Evolutionary conservation across 2,797 vertebrate genomes (phyloP), one percentile per base, ranked within the genome.

Genomic region (Chromis chromis): DNA sequence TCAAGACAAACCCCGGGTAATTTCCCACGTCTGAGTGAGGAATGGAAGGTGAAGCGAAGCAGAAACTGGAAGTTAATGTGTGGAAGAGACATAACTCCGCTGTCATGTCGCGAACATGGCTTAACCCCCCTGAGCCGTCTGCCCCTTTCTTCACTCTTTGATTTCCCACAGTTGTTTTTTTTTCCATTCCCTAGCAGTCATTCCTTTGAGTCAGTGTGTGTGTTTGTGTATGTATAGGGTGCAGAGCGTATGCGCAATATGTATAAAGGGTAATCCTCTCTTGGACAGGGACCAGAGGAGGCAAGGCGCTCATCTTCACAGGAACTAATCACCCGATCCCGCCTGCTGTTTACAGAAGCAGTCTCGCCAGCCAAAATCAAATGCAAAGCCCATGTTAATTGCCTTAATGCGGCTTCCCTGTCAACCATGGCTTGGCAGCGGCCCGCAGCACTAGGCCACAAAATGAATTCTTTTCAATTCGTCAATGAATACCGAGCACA

Each of bases 371-470:
- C 85, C 78, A 79, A 88, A 93, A 88, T 92, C 86, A 89, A 92
- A 92, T 87, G 88, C 87, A 91, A 93, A 93, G 85, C 83, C 78
- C 69, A 78, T 86, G 84, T 87, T 94, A 93, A 94, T 95, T 93
- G 84, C 88, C 84, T 90, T 89, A 91, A 91, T 92, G 81, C 86
- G 69, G 74, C 76, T 79, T 89, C 63, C 74, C 75, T 86, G 86
- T 88, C 84, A 91, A 76, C 86, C 70, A 59, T 81, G 80, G 80
- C 81, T 93, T 87, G 78, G 83, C 87, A 79, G 55, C 69, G 25
- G 63, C 73, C 68, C 40, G 61, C 49, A 76, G 68, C 49, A 25
- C 62, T 27, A 36, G 73, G 70, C 76, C 65, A 39, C 76, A 58
- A 61, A 88, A 83, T 82, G 14, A 67, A 70, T 79, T 79, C 10